Evolutionary conservation across 2,797 vertebrate species (phyloP), one percentile per base, ranked within the genome.

Genomic region (Typhlichthys eigenmanni): DNA sequence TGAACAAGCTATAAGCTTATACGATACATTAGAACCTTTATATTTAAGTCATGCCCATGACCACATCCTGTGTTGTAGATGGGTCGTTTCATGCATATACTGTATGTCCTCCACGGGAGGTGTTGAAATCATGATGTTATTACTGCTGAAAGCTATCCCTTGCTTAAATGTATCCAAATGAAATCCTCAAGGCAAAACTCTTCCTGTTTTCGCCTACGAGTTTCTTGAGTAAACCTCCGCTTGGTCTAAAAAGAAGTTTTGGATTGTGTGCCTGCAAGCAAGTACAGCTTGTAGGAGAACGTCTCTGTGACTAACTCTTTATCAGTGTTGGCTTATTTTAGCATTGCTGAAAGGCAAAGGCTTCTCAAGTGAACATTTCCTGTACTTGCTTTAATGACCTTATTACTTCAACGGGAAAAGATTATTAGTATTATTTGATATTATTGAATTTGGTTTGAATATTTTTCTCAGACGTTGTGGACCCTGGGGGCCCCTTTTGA

Each of bases 371-470:
- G 66, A 85, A 83, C 57, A 12, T 80, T 84, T 87, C 76, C 77
- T 79, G 58, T 71, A 71, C 66, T 63, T 77, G 49, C 14, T 62
- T 71, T 82, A 62, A 69, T 79, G 69, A 81, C 82, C 63, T n/a
- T 72, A 72, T 87, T 83, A 79, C 69, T 74, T 68, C 29, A 81
- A 85, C 75, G 84, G 81, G 80, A 85, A 85, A 64, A 60, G 51
- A 74, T 82, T 75, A 78, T 81, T 76, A 64, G 47, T 64, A 76
- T 84, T 81, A 83, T 84, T 82, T 83, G 71, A 86, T 87, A 84
- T 78, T 75, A 85, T 78, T 86, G 64, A 85, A 80, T 90, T 83
- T 81, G 75, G 17, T 79, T 84, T 60, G 9, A 12, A 71, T 74
- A 67, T 78, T 75, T 78, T 77, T 83, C 74, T 78, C 76, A 80